Conservation (phyloP, 2,797 vertebrate genomes). For the Pteropus rufus region DNA sequence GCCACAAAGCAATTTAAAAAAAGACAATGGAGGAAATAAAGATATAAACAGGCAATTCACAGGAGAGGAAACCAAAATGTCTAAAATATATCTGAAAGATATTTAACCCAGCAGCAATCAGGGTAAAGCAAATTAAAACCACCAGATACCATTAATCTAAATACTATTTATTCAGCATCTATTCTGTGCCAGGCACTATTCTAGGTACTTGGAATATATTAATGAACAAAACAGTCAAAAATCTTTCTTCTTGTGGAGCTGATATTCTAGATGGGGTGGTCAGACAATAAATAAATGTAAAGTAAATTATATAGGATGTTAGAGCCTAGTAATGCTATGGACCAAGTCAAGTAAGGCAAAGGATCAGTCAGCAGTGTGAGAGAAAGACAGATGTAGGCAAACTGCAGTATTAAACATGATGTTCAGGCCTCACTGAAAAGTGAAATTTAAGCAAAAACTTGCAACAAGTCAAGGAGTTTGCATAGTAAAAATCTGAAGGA, state of each 20-base stretch:
- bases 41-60: background rate
- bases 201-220: background rate
- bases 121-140: background rate
- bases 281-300: background rate
- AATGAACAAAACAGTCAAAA: background rate
- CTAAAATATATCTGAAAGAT: background rate
- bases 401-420: background rate
- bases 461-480: background rate
- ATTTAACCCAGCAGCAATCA: background rate
- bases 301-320: background rate
- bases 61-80: background rate
- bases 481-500: background rate
- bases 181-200: background rate
- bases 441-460: background rate
- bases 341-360: background rate
- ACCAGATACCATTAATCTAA: background rate
- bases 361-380: background rate
- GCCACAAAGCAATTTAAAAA: background rate
- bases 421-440: background rate
- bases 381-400: background rate
- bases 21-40: background rate
- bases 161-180: background rate
- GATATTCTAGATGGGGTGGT: background rate
- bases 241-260: background rate
- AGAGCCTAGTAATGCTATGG: background rate